A percentile compares a stretch with the other conserved stretches of the same genome.
phyloP scores from a whole-genome alignment of 2,113 vertebrate genomes.

The Lontra canadensis region DNA sequence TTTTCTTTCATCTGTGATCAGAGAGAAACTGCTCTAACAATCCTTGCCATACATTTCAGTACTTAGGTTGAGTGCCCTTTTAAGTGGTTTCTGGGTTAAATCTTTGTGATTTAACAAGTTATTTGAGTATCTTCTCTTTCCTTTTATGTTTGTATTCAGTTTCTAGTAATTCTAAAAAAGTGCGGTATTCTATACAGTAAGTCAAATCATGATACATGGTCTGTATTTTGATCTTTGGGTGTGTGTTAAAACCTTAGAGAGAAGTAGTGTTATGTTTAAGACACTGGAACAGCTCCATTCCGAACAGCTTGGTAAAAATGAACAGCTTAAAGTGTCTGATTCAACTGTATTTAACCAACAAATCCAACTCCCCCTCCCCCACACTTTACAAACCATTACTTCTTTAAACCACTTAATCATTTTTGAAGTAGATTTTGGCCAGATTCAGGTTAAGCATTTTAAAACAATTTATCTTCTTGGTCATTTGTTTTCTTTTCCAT shows the following conservation, averaged over 20 bases:
- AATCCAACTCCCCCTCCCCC: no score
- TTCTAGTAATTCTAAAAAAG: conserved; percentile 16
- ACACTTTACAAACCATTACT: neutral
- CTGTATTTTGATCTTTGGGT: neutral
- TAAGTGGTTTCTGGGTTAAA: neutral
- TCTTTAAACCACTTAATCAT: neutral
- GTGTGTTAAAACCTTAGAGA: neutral
- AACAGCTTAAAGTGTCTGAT: neutral
- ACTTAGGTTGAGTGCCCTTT: neutral
- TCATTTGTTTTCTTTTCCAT: neutral
- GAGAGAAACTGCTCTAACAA: neutral
- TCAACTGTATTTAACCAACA: neutral
- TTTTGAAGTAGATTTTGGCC: neutral
- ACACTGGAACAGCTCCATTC: neutral
- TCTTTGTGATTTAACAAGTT: conserved; percentile 36
- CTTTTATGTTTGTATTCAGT: neutral
- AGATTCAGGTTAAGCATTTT: neutral
- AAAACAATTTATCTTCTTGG: neutral
- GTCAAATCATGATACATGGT: neutral
- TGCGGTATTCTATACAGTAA: neutral
- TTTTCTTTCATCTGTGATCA: neutral
- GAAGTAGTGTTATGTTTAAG: neutral
- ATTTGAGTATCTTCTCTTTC: neutral
- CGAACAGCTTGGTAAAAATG: neutral
- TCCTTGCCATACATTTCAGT: neutral